Percentiles rank a stretch among this genome's conserved stretches.
phyloP scores from a whole-genome alignment of 1,140 invertebrate genomes.

The Drosophila neocordata region DNA sequence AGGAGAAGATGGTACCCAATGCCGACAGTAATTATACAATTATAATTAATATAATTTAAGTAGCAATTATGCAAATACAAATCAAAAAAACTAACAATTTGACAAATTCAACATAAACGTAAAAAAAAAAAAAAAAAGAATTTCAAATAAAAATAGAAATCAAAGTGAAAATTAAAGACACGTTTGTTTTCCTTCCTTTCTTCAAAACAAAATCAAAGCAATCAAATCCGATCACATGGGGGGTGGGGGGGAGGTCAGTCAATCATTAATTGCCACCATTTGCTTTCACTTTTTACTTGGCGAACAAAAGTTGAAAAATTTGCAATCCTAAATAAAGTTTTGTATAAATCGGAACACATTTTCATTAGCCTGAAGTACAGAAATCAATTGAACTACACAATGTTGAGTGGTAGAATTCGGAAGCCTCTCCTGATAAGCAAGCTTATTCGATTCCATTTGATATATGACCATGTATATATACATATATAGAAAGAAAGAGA shows the following conservation, averaged over 20 bases:
- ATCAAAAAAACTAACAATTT: neutral
- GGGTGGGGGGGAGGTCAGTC: conserved; percentile 5
- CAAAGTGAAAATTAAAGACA: conserved; percentile 40
- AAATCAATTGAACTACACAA: too few species aligned
- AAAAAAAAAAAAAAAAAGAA: conserved; percentile 32
- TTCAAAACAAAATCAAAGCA: conserved; percentile 26
- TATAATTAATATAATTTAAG: conserved; percentile 31
- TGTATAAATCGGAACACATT: too few species aligned
- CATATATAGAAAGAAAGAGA: too few species aligned
- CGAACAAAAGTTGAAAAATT: neutral
- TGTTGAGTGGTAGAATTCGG: too few species aligned
- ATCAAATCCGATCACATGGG: neutral
- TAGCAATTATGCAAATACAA: conserved; percentile 12
- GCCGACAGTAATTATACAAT: conserved; percentile 39
- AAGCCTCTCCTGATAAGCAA: too few species aligned
- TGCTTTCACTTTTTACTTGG: conserved; percentile 1
- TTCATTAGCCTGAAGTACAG: too few species aligned
- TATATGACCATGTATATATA: too few species aligned
- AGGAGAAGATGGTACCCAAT: neutral
- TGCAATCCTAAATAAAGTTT: too few species aligned
- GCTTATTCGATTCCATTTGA: too few species aligned
- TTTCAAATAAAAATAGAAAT: conserved; percentile 17
- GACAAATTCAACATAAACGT: conserved; percentile 20
- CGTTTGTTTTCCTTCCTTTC: conserved; percentile 23
- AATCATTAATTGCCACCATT: conserved; percentile 38